Percentiles rank a stretch among this genome's conserved stretches.
Conservation (phyloP, 2,888 invertebrate genomes). For the Drosophila acutilabella region DNA sequence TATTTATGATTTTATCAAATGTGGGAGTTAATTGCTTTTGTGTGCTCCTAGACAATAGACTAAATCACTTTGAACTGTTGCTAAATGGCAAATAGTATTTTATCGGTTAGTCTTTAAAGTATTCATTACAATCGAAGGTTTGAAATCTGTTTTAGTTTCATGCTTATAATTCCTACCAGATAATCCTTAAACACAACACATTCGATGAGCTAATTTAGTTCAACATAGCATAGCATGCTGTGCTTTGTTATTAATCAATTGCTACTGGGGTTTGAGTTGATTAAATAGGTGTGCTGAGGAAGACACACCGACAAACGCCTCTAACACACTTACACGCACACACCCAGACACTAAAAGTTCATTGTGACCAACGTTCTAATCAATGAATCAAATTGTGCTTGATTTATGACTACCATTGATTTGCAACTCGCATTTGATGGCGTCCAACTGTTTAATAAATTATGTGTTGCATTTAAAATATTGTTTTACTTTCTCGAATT, state of each 20-base stretch:
- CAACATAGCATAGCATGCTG: slow-evolving; percentile 61
- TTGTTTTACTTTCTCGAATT: not conserved
- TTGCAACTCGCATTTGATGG: slow-evolving; percentile 37
- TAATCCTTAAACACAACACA: slow-evolving; percentile 28
- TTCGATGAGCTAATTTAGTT: slow-evolving; percentile 59
- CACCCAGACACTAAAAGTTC: slow-evolving; percentile 17
- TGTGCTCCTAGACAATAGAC: slow-evolving; percentile 45
- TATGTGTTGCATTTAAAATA: slow-evolving; percentile 49
- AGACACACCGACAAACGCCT: slow-evolving; percentile 35
- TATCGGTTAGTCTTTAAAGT: slow-evolving; percentile 50
- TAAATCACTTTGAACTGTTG: slow-evolving; percentile 58
- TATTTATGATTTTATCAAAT: slow-evolving; percentile 62
- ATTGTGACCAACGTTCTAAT: slow-evolving; percentile 49
- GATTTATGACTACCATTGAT: slow-evolving; percentile 72
- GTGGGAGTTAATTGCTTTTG: slow-evolving; percentile 73
- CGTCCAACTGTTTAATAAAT: slow-evolving; percentile 62
- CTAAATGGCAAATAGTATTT: slow-evolving; percentile 45
- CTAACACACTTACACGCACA: slow-evolving; percentile 2
- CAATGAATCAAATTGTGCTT: slow-evolving; percentile 72
- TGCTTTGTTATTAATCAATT: slow-evolving; percentile 71
- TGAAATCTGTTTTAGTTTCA: not conserved
- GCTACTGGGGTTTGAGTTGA: slow-evolving; percentile 52
- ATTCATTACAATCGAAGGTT: not conserved
- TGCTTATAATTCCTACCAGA: slow-evolving; percentile 2
- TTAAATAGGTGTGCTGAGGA: slow-evolving; percentile 70